Evolutionary conservation across 1,140 invertebrate species (phyloP).

Genomic region (Chironomus striatipennis): DNA sequence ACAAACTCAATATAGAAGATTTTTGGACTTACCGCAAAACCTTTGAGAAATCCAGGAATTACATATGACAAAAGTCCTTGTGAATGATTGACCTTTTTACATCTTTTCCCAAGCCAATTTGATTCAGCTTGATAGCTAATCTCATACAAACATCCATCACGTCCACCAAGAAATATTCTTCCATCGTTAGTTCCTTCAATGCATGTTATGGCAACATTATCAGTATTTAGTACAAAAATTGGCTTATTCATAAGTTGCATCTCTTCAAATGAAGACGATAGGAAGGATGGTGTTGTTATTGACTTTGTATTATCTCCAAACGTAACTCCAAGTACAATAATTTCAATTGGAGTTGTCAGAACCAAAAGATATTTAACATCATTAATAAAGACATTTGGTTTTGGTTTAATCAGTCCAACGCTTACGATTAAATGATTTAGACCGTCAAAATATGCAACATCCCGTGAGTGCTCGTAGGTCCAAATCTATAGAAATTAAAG

Average conservation of each 20-base stretch:
- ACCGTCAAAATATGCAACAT: constrained; percentile 90
- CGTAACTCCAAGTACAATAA: constrained; percentile 70
- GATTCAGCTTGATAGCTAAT: constrained; percentile 84
- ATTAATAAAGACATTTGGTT: constrained; percentile 74
- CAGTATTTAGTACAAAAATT: constrained; percentile 85
- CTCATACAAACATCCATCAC: constrained; percentile 93
- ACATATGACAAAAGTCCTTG: constrained; percentile 78
- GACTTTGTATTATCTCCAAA: constrained; percentile 32
- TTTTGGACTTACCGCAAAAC: constrained; percentile 38
- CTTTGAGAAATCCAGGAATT: constrained; percentile 82
- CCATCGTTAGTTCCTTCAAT: constrained; percentile 75
- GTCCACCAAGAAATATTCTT: constrained; percentile 89
- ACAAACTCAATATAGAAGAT: background rate
- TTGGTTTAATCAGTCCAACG: constrained; percentile 78
- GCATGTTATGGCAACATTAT: constrained; percentile 78
- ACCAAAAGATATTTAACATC: constrained; percentile 90
- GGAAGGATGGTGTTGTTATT: constrained; percentile 28
- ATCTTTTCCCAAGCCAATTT: constrained; percentile 91
- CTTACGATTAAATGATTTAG: constrained; percentile 82
- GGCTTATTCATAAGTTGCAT: constrained; percentile 91
- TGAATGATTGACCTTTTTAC: constrained; percentile 91
- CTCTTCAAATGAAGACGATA: constrained; percentile 49
- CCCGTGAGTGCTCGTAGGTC: constrained; percentile 83
- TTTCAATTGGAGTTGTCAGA: constrained; percentile 86
- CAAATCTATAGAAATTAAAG: constrained; percentile 44